Evolutionary conservation across 2,888 invertebrate genomes (phyloP).

Genomic region (Synanthedon myopaeformis): DNA sequence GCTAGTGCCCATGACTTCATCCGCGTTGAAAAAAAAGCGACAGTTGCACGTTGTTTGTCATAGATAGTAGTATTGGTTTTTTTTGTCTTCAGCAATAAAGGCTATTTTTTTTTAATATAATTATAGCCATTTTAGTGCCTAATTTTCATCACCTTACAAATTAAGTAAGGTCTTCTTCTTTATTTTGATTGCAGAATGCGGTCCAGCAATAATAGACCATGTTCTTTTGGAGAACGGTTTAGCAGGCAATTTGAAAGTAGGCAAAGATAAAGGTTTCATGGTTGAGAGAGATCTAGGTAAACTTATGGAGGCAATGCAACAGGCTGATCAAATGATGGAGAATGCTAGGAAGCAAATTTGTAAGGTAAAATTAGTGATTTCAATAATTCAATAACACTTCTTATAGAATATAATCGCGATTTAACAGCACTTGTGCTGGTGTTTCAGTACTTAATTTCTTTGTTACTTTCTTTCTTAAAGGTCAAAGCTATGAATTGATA

Average conservation of each 20-base stretch:
- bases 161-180: no score
- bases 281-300: conserved; percentile 71
- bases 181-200: conserved; percentile 75
- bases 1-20: no score
- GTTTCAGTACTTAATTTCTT: background rate
- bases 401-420: background rate
- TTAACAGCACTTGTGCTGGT: background rate
- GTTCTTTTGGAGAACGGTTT: conserved; percentile 81
- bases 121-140: no score
- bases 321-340: conserved; percentile 76
- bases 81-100: no score
- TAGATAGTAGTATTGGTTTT: no score
- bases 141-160: no score
- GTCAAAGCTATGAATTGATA: no score
- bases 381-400: background rate
- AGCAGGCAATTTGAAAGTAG: conserved; percentile 56
- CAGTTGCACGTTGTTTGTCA: no score
- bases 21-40: no score
- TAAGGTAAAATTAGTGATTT: conserved; percentile 62
- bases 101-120: no score
- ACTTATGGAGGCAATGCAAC: conserved; percentile 74
- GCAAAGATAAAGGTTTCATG: conserved; percentile 73
- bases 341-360: conserved; percentile 60
- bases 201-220: conserved; percentile 92
- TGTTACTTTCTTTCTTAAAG: no score